A percentile compares a stretch with the other conserved stretches of the same genome.
Evolutionary conservation across 2,113 vertebrate genomes (phyloP).

Genomic region (Gavia stellata): DNA sequence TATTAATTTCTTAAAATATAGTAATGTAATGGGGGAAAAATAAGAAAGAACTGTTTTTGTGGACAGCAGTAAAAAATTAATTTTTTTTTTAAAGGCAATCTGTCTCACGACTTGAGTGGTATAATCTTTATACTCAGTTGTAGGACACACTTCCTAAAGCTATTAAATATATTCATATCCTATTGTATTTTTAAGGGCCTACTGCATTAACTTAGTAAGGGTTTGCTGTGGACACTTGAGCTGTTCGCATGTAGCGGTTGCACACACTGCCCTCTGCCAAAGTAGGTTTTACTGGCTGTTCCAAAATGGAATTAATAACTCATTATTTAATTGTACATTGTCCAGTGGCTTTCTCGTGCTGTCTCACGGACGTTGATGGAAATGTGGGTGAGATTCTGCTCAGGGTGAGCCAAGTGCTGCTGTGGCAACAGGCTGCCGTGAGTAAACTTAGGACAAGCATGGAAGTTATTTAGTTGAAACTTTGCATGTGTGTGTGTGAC

Average conservation of each 20-base stretch:
- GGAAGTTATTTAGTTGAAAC: too few relatives aligned
- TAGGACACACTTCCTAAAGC: not conserved
- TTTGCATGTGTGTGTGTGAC: fast-evolving
- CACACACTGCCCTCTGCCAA: not conserved
- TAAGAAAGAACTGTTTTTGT: not conserved
- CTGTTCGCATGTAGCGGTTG: not conserved
- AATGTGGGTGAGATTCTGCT: not conserved
- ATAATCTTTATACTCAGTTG: not conserved
- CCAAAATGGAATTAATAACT: not conserved
- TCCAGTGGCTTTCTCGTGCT: not conserved
- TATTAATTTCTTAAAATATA: not conserved
- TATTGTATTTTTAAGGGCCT: not conserved
- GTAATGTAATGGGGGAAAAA: not conserved
- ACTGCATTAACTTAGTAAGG: not conserved
- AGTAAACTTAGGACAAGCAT: not conserved
- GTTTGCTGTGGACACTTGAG: not conserved
- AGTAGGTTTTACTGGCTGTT: not conserved
- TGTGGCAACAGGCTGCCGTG: not conserved
- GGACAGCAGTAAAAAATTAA: not conserved
- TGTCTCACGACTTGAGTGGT: not conserved
- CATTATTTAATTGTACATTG: not conserved
- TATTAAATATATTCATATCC: not conserved
- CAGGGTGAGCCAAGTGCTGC: not conserved
- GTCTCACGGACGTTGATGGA: not conserved
- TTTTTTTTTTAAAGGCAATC: not conserved